Conservation (phyloP, 2,797 vertebrate species). For the Sebastes iracundus region DNA sequence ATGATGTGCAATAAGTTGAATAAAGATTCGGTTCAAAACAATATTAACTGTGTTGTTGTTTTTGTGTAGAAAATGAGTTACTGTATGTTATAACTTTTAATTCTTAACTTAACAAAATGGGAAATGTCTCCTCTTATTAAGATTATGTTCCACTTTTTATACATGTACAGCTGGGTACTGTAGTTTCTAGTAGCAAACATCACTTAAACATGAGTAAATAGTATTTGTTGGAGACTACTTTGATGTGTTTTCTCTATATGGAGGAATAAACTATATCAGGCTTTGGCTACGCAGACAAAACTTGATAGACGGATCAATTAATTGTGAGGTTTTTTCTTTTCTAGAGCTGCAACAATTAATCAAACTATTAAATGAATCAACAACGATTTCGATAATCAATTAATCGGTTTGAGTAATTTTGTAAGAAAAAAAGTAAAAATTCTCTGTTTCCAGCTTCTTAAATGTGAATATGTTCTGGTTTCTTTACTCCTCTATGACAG, state of each 20-base stretch:
- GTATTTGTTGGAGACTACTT: not conserved
- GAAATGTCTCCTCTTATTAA: not conserved
- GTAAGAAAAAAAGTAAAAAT: too few species aligned
- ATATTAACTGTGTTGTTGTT: not conserved
- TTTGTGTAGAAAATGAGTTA: not conserved
- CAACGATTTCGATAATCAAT: too few species aligned
- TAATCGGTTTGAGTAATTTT: too few species aligned
- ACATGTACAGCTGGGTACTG: not conserved
- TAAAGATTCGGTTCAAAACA: slow-evolving; percentile 36
- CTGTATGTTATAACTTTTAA: not conserved
- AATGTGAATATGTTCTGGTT: too few species aligned
- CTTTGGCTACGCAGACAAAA: not conserved
- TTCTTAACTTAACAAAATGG: not conserved
- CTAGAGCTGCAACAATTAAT: too few species aligned
- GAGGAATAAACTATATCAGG: not conserved
- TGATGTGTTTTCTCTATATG: not conserved
- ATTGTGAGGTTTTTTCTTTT: not conserved
- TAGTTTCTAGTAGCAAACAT: not conserved
- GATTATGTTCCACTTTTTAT: not conserved
- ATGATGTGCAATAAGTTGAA: slow-evolving; percentile 23
- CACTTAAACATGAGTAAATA: not conserved
- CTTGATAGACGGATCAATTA: not conserved
- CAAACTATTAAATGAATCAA: too few species aligned
- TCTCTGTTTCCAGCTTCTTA: too few species aligned
- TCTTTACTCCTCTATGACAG: too few species aligned